These are phyloP conservation scores for Epizoanthus fatuus DNA, from an alignment of 92 coral and sea anemone species.

Conservation along the genomic window DNA sequence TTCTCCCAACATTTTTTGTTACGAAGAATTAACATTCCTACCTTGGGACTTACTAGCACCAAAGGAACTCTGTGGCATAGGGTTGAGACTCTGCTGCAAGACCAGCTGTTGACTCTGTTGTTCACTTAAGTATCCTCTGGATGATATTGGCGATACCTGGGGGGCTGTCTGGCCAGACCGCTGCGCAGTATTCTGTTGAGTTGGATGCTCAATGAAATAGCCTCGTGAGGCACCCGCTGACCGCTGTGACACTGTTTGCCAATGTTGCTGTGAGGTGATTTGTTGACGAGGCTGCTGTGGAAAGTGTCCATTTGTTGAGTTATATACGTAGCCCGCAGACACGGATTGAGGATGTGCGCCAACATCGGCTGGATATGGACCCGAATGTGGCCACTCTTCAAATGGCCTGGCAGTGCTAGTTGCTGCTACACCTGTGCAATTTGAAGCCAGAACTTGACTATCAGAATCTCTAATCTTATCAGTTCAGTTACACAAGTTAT, in stretches of 20 bases:
- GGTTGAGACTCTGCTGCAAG: neutral
- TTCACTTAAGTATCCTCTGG: neutral
- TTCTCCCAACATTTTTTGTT: neutral
- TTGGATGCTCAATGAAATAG: neutral
- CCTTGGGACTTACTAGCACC: constrained; percentile 13
- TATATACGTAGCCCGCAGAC: neutral
- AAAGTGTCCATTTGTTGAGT: neutral
- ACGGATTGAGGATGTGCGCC: neutral
- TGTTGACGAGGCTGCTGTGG: neutral
- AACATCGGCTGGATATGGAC: neutral
- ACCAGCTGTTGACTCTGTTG: constrained; percentile 5
- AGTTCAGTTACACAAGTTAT: no score
- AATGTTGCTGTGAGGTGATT: neutral
- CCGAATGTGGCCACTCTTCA: neutral
- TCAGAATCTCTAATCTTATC: no score
- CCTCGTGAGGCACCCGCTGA: neutral
- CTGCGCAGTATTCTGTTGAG: no score
- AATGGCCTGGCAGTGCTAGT: no score
- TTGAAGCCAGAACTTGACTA: no score
- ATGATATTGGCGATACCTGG: neutral
- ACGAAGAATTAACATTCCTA: neutral
- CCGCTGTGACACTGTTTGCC: neutral
- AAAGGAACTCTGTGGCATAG: neutral
- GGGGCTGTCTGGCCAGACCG: neutral
- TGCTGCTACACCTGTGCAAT: no score